These are phyloP conservation scores for Congeria kusceri DNA, from an alignment of 2,888 invertebrate genomes.

Conservation along the genomic window DNA sequence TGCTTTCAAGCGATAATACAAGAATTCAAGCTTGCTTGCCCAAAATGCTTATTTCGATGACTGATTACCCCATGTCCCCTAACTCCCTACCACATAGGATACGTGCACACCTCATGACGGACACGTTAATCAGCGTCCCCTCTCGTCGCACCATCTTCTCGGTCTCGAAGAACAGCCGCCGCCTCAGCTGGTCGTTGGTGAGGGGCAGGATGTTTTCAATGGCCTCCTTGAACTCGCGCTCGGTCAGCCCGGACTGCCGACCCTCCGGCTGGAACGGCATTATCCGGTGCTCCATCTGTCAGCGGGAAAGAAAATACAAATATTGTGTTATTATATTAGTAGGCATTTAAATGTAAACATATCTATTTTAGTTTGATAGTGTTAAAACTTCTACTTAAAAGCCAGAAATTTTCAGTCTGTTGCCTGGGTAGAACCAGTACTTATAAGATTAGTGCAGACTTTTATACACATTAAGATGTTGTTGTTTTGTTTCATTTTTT, in stretches of 20 bases:
- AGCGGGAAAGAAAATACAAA: not conserved
- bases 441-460: no score
- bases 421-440: no score
- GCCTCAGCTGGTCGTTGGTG: constrained; percentile 78
- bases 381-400: no score
- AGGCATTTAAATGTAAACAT: no score
- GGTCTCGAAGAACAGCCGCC: constrained; percentile 79
- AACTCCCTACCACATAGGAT: constrained; percentile 69
- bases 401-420: no score
- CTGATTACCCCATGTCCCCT: not conserved
- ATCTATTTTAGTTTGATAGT: no score
- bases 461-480: no score
- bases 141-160: constrained; percentile 73
- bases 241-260: constrained; percentile 75
- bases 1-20: no score
- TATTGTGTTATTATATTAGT: no score
- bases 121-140: constrained; percentile 72
- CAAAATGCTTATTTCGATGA: no score
- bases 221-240: constrained; percentile 81
- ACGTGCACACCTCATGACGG: constrained; percentile 81
- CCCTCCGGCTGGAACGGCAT: constrained; percentile 76
- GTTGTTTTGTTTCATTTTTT: no score
- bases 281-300: constrained; percentile 79
- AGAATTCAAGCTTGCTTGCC: no score
- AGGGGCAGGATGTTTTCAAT: constrained; percentile 80